phyloP scores from a whole-genome alignment of 2,113 vertebrate genomes.

The Larimichthys crocea region DNA sequence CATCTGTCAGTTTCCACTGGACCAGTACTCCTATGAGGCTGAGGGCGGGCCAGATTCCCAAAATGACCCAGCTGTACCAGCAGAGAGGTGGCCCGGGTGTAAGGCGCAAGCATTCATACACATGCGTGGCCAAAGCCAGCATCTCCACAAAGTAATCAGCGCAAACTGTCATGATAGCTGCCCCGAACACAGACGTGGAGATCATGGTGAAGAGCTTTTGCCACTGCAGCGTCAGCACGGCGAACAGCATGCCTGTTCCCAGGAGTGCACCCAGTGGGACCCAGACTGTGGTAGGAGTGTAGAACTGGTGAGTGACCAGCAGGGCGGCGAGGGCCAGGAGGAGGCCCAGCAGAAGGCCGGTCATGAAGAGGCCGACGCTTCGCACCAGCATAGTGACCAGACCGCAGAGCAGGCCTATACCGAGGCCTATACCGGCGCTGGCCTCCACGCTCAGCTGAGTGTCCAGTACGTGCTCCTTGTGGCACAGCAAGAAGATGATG shows the following conservation, averaged over 20 bases:
- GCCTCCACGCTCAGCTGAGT: constrained; percentile 91
- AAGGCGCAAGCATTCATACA: constrained; percentile 86
- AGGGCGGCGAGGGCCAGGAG: constrained; percentile 86
- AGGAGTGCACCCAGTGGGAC: constrained; percentile 87
- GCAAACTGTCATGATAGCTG: constrained; percentile 87
- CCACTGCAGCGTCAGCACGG: constrained; percentile 90
- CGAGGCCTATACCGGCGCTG: constrained; percentile 90
- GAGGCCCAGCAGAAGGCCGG: constrained; percentile 89
- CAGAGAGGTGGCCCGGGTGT: constrained; percentile 83
- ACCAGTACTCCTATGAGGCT: constrained; percentile 87
- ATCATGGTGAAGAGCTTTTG: constrained; percentile 88
- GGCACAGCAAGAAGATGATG: constrained; percentile 91
- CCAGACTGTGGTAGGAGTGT: constrained; percentile 88
- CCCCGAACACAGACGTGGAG: constrained; percentile 88
- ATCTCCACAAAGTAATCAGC: constrained; percentile 90
- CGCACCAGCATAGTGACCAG: constrained; percentile 92
- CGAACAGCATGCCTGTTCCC: constrained; percentile 88
- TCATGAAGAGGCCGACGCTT: constrained; percentile 92
- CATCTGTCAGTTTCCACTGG: constrained; percentile 90
- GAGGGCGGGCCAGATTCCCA: constrained; percentile 89
- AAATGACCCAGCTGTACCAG: constrained; percentile 92
- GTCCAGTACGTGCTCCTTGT: constrained; percentile 91
- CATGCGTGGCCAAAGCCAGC: constrained; percentile 82
- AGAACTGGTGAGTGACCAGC: constrained; percentile 86
- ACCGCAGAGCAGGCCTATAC: constrained; percentile 90